Base-by-base conservation (phyloP, 2,797 vertebrate genomes). In the Sebastes oblongus region DNA sequence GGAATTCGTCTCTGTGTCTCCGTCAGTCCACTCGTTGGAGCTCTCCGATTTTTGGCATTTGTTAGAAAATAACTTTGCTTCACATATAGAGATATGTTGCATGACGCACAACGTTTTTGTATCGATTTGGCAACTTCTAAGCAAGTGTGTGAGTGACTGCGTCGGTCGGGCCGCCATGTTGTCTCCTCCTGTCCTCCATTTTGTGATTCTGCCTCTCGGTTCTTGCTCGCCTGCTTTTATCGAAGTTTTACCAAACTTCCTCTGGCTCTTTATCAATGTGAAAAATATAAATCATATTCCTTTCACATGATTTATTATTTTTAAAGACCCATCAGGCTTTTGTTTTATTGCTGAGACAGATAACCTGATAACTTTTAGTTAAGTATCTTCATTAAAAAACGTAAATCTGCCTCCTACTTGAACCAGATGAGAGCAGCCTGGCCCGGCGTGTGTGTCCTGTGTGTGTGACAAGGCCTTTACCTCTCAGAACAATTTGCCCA, bases 101-200 rank as follows among this genome's bases (percentile, higher is more conserved):
- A 8, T 12, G 6, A 10, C 4, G 25, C 20, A 14, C 25, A 14
- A 18, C 3, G 6, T 69, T 84, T 29, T 10, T 4, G 24, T 55
- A 13, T 54, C 11, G 6, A 56, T 82, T 78, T 75, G 60, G 64
- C 69, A 77, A 60, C 4, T 75, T 78, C n/a, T 62, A 18, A 67
- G 36, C 62, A 55, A 55, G 56, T 79, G 81, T 85, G 76, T 81
- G 83, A 78, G 85, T 85, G 82, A 86, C 74, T 86, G 80, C 83
- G 74, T 85, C 82, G 77, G 67, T 78, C 72, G 24, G 81, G 88
- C 93, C 88, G 88, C 95, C 95, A 95, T 96, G 94, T 96, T 96
- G 92, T 95, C 89, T 95, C 82, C 75, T 88, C 78, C 77, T 79
- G 81, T 94, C 95, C 95, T 94, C 96, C 96, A 96, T 96, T 96